These are phyloP conservation scores for Cerastis rubricosa DNA, from an alignment of 2,888 invertebrate genomes.

Conservation along the genomic window DNA sequence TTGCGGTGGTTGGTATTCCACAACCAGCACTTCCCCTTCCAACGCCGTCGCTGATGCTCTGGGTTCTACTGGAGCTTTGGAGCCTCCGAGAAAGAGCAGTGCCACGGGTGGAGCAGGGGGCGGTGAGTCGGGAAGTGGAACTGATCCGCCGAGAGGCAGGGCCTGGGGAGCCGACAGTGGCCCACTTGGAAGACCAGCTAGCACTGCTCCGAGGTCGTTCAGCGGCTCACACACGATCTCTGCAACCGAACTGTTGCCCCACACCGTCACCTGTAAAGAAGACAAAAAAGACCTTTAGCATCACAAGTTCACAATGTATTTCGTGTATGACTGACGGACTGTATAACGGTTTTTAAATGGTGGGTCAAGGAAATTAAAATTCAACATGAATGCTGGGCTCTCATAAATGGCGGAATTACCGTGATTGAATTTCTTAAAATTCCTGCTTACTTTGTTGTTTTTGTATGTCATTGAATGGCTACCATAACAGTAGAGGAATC, in stretches of 20 bases:
- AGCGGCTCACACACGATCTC: conserved; percentile 87
- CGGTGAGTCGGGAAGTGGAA: conserved; percentile 78
- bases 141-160: conserved; percentile 77
- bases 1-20: conserved; percentile 90
- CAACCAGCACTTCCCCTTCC: conserved; percentile 92
- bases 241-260: conserved; percentile 85
- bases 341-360: conserved; percentile 55
- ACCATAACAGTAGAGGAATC: conserved; percentile 51
- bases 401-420: conserved; percentile 45
- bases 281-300: conserved; percentile 53
- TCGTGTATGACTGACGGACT: conserved; percentile 46
- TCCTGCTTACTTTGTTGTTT: conserved; percentile 50
- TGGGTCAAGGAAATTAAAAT: conserved; percentile 57
- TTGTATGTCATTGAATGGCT: conserved; percentile 49
- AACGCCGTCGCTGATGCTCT: conserved; percentile 90
- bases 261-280: conserved; percentile 85
- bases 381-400: conserved; percentile 56
- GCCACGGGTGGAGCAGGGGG: conserved; percentile 82
- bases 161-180: conserved; percentile 81
- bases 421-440: conserved; percentile 57
- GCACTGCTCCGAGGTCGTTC: conserved; percentile 84
- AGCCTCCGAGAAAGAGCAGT: conserved; percentile 91
- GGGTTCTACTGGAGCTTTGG: conserved; percentile 92
- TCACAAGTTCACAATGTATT: conserved; percentile 25
- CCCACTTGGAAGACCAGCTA: conserved; percentile 84